Evolutionary conservation across 2,888 invertebrate genomes (phyloP), one percentile per base, ranked within the genome.

Genomic region (Catocala nupta): DNA sequence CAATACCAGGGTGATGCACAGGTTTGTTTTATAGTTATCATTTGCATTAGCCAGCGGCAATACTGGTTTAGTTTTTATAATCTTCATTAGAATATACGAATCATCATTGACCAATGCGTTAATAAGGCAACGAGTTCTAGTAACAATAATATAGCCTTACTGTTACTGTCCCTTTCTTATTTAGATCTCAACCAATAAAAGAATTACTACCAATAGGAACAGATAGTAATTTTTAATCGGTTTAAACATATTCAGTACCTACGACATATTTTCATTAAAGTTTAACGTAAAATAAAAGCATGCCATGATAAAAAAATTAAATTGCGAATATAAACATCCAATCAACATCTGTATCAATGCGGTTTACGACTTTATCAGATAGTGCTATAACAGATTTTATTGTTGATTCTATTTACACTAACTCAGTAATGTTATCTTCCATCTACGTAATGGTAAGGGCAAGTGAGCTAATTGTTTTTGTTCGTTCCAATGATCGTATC

Each of bases 381-480:
- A 63, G 64, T 50, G 34, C 45, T 64, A 49, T 67, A 75, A 74
- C 74, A 68, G 76, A 77, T 74, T 76, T 77, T 73, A 76, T 72
- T 72, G 75, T 68, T 64, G 60, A 72, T 73, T 68, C 75, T 75
- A 73, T 72, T 68, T 77, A 70, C 75, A 73, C 76, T 75, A 67
- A 70, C 55, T 75, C 56, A 43, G 76, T 71, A 71, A 63, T 61
- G 78, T 83, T 92, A 93, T 93, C 93, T 85, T n/a, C 61, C 69
- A 93, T 93, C 93, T 89, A 88, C 86, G 90, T 90, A 90, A 90
- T 90, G 88, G 86, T 88, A 83, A 90, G 84, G 85, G 87, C 87
- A 81, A 83, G 81, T 84, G 85, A 83, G 82, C 84, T 90, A 90
- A 91, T 90, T 91, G 89, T 91, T 91, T 90, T 91, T 80, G 76